Evolutionary conservation across 2,888 invertebrate genomes (phyloP), one percentile per base, ranked within the genome.

Genomic region (Epinotia brunnichana): DNA sequence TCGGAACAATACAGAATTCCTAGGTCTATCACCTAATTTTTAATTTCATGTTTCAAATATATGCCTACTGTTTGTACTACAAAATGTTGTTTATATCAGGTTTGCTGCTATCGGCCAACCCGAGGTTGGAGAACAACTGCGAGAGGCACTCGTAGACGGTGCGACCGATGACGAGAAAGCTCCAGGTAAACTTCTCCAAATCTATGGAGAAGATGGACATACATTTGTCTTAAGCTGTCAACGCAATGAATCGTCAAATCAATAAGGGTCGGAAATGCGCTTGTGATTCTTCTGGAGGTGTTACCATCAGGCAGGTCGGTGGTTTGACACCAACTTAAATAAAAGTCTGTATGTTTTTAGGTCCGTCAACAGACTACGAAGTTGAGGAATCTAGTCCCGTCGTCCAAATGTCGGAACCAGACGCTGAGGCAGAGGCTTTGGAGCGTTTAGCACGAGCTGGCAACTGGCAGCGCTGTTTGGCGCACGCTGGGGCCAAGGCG

Each of bases 81-180:
- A 24, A 24, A 24, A 17, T 29, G 53, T 7, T 69, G 3, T 5
- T 41, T 11, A 3, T 53, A n/a, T 1, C 59, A 93, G 93, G 70
- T 92, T 93, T 78, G 83, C 88, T n/a, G 90, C 90, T 2, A 92
- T 93, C 9, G 93, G 91, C 19, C 92, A 93, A 79, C 86, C 83
- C 44, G 92, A 91, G 4, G 92, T 93, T 13, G 92, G 93, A 0
- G 92, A 92, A 73, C 92, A 92, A 75, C 83, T 93, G 1, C 85
- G 89, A 63, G 86, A 85, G 0, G 92, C 92, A 2, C 85, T 93
- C 0, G 79, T 82, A 4, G 93, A 91, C 35, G 91, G 88, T 4
- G 83, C 83, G 44, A 70, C 76, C 2, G 83, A 74, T 0, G 88
- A 89, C 0, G 89, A 90, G 1, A 90, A 88, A 15, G 80, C 75